Base-by-base conservation (phyloP, 23 tunicate species). In the Halocynthia aurantium region DNA sequence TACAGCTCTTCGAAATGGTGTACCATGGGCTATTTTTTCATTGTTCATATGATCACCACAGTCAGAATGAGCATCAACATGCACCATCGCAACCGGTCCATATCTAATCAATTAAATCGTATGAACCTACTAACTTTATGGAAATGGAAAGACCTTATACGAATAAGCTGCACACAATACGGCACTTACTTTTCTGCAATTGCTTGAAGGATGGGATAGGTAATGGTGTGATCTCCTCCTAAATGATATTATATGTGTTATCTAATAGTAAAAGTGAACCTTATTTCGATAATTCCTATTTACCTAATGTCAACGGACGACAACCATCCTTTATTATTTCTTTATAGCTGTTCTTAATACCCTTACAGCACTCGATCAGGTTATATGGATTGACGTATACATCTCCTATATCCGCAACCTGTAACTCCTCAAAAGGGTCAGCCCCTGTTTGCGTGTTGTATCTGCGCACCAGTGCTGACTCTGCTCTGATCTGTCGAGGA, bases 401-500 rank as follows among this genome's bases (percentile, higher is more conserved):
- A 73, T 89, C 96, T 5, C 85, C 96, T 22, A 81, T 70, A 60
- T 83, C 96, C 7, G 96, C 93, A 44, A 87, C 93, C 93, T 87
- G 75, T 22, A 31, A 31, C 44, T 31, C 44, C 44, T 31, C 44
- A 31, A 51, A 87, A 51, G 93, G 93, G 9, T 31, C 62, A 6
- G 93, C 93, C 9, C 86, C 83, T 15, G 93, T 87, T 1, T 76
- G 68, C 8, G 52, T 55, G 69, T 87, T 87, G 51, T 50, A 77
- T 64, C 77, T 76, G 17, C 85, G 77, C 17, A 87, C 64, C 12
- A 87, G 22, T 0, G 75, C 86, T 31, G 86, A 81, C 22, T 81
- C 83, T 10, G 44, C 53, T 61, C 93, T 81, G 53, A 87, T 87
- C 50, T 87, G 81, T n/a, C 93, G 75, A 6, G 93, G 93, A 5